Evolutionary conservation across 2,888 invertebrate genomes (phyloP).

Genomic region (Andrena trimmerana): DNA sequence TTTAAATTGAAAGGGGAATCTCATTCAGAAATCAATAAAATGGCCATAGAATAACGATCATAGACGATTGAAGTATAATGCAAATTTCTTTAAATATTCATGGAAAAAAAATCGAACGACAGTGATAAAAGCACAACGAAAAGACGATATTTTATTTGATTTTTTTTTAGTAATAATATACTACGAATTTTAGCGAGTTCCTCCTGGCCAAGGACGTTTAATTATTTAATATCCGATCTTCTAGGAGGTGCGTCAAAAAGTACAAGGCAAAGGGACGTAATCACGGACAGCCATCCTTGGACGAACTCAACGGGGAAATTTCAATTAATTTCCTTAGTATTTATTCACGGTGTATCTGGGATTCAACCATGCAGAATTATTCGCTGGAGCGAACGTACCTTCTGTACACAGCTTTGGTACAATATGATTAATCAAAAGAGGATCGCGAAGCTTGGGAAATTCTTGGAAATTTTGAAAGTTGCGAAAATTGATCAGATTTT

Average conservation of each 20-base stretch:
- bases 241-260: not conserved
- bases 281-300: constrained; percentile 14
- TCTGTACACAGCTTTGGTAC: not conserved
- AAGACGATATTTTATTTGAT: not conserved
- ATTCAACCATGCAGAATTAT: not conserved
- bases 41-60: not conserved
- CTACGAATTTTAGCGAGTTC: not conserved
- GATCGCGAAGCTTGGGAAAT: not conserved
- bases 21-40: not conserved
- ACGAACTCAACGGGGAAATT: constrained; percentile 28
- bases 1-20: not conserved
- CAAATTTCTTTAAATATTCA: not conserved
- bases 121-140: not conserved
- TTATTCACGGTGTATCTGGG: not conserved
- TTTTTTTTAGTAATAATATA: not conserved
- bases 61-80: not conserved
- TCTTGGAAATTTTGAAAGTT: too few relatives aligned
- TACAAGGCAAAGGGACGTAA: constrained; percentile 32
- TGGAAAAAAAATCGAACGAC: not conserved
- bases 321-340: constrained; percentile 2
- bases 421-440: not conserved
- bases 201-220: not conserved
- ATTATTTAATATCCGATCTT: constrained; percentile 25
- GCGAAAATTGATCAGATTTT: too few relatives aligned
- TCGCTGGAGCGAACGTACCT: not conserved